Conservation (phyloP, 1,140 invertebrate genomes). For the Drosophila erecta region DNA sequence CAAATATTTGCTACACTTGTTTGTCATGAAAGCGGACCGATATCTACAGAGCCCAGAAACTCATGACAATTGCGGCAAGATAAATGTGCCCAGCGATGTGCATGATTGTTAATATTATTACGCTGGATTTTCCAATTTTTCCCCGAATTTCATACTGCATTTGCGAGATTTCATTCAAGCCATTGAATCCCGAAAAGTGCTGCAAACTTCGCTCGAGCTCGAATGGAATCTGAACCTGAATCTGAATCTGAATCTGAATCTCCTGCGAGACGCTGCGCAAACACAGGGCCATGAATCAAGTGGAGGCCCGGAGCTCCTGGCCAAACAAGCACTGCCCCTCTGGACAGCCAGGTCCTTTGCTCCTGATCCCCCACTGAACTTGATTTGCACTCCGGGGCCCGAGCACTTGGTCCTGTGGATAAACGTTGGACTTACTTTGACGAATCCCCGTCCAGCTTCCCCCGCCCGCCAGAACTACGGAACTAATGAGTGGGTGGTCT, state of each 20-base stretch:
- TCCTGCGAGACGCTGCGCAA: constrained; percentile 10
- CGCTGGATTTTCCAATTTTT: constrained; percentile 12
- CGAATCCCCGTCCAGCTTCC: constrained; percentile 13
- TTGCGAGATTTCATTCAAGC: constrained; percentile 24
- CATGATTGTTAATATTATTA: constrained; percentile 61
- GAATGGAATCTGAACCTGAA: constrained; percentile 7
- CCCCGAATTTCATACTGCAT: constrained; percentile 1
- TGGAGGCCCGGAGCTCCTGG: constrained; percentile 1
- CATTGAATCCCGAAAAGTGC: constrained; percentile 30
- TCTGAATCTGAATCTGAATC: constrained; percentile 10
- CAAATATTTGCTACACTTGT: constrained; percentile 40
- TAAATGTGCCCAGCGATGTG: constrained; percentile 48
- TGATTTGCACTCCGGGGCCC: constrained; percentile 25
- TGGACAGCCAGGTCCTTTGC: constrained; percentile 4
- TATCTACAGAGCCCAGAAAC: constrained; percentile 10
- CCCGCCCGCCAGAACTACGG: background rate
- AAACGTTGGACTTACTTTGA: constrained; percentile 32
- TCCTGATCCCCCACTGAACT: constrained; percentile 19
- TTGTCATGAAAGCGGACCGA: constrained; percentile 19
- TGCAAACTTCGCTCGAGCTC: constrained; percentile 9
- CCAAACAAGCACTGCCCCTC: constrained; percentile 11
- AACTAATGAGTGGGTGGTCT: constrained; percentile 22
- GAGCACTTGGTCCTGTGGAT: constrained; percentile 17
- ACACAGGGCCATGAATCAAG: constrained; percentile 37
- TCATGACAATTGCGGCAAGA: constrained; percentile 22